phyloP scores from a whole-genome alignment of 2,113 vertebrate genomes.

The Pseudopipra pipra region DNA sequence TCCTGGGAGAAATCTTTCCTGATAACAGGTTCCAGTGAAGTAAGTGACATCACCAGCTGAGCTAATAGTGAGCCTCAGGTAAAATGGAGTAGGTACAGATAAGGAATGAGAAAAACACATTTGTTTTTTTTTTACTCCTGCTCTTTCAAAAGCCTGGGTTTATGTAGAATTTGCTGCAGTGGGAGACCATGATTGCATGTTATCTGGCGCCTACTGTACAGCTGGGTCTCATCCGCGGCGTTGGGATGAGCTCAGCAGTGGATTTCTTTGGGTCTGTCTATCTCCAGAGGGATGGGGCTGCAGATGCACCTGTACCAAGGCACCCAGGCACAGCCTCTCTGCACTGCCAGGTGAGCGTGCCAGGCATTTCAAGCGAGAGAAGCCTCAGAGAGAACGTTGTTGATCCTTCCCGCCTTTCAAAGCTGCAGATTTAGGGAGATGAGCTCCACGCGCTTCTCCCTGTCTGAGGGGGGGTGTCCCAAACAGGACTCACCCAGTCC shows the following conservation, averaged over 20 bases:
- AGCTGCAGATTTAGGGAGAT: background rate
- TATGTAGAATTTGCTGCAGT: constrained; percentile 20
- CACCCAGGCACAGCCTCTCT: background rate
- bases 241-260: background rate
- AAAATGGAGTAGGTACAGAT: constrained; percentile 40
- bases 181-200: background rate
- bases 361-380: background rate
- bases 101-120: constrained; percentile 26
- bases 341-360: constrained; percentile 39
- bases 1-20: constrained; percentile 10
- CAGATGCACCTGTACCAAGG: background rate
- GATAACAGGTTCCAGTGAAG: constrained; percentile 56
- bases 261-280: background rate
- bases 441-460: background rate
- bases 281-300: background rate
- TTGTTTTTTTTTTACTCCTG: background rate
- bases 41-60: constrained; percentile 60
- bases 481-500: background rate
- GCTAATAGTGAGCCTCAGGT: constrained; percentile 58
- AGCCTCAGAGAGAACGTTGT: background rate
- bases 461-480: background rate
- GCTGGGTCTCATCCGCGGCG: background rate
- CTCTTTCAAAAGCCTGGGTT: constrained; percentile 15
- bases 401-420: background rate
- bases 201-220: background rate